Evolutionary conservation across 2,888 invertebrate species (phyloP).

Genomic region (Drosophila mettleri): DNA sequence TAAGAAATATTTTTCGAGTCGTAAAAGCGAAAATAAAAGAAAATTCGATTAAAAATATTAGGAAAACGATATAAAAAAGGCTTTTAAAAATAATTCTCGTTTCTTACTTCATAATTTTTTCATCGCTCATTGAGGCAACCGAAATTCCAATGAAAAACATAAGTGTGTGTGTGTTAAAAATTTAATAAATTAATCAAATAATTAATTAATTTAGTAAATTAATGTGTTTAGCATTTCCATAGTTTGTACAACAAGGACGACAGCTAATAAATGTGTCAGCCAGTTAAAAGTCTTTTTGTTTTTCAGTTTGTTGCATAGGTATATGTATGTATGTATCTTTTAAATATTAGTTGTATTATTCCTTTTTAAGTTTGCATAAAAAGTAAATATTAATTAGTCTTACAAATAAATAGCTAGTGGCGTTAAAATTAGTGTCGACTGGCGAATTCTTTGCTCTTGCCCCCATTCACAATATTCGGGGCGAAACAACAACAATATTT

Average conservation of each 20-base stretch:
- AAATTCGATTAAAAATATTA: constrained; percentile 40
- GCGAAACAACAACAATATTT: constrained; percentile 47
- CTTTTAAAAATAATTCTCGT: constrained; percentile 23
- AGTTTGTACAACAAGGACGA: constrained; percentile 54
- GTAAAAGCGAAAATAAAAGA: constrained; percentile 17
- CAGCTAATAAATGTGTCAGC: constrained; percentile 39
- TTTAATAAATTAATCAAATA: constrained; percentile 14
- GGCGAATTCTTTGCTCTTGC: constrained; percentile 49
- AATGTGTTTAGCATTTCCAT: constrained; percentile 22
- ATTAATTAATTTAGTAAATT: constrained; percentile 18
- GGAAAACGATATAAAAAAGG: constrained; percentile 33
- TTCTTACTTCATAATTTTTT: constrained; percentile 43
- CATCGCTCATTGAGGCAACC: constrained; percentile 51
- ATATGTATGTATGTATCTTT: constrained; percentile 50
- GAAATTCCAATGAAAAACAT: constrained; percentile 48
- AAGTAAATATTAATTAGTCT: constrained; percentile 76
- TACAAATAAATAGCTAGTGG: constrained; percentile 78
- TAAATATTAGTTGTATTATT: constrained; percentile 75
- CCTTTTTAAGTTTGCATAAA: constrained; percentile 73
- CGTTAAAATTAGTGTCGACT: constrained; percentile 79
- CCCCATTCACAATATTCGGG: constrained; percentile 41
- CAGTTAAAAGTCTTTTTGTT: constrained; percentile 58
- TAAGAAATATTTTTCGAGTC: constrained; percentile 21
- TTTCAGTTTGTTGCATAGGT: constrained; percentile 43
- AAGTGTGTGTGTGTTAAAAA: constrained; percentile 10